Percentiles rank a stretch among this genome's conserved stretches.
Evolutionary conservation across 2,113 vertebrate genomes (phyloP).

Genomic region (Sarotherodon lohbergeri): DNA sequence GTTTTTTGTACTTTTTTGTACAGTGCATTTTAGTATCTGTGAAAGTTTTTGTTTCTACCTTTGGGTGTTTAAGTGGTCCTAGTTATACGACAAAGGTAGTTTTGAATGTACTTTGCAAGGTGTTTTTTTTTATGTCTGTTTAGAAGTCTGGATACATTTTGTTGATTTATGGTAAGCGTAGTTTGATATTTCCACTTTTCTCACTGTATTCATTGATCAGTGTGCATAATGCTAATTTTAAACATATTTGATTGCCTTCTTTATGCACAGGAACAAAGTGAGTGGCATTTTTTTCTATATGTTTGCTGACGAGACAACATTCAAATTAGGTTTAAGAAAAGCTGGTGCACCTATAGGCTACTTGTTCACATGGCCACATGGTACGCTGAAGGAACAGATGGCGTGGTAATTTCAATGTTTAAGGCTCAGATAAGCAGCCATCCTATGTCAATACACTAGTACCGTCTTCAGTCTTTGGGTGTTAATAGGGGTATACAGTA

Average conservation of each 20-base stretch:
- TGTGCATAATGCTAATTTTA: background rate
- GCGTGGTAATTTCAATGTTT: conserved; percentile 54
- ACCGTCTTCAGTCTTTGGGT: conserved; percentile 1
- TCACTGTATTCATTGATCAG: background rate
- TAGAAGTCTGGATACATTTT: background rate
- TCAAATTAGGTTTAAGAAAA: background rate
- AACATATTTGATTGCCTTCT: background rate
- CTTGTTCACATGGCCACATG: conserved; percentile 25
- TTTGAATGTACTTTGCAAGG: background rate
- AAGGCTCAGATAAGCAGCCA: conserved; percentile 45
- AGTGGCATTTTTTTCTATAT: background rate
- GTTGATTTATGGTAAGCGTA: background rate
- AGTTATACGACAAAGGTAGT: background rate
- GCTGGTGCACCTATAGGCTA: background rate
- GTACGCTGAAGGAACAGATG: conserved; percentile 52
- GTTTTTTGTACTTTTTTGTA: background rate
- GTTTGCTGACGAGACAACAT: background rate
- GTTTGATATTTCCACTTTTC: background rate
- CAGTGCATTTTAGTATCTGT: background rate
- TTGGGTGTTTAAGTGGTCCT: background rate
- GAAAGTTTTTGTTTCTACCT: background rate
- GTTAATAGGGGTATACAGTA: background rate
- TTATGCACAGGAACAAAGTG: background rate
- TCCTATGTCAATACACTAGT: conserved; percentile 33
- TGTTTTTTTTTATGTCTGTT: background rate